A percentile compares a stretch with the other conserved stretches of the same genome.
These are phyloP conservation scores for Phymatocera aterrima DNA, from an alignment of 2,888 invertebrate species.

Conservation along the genomic window DNA sequence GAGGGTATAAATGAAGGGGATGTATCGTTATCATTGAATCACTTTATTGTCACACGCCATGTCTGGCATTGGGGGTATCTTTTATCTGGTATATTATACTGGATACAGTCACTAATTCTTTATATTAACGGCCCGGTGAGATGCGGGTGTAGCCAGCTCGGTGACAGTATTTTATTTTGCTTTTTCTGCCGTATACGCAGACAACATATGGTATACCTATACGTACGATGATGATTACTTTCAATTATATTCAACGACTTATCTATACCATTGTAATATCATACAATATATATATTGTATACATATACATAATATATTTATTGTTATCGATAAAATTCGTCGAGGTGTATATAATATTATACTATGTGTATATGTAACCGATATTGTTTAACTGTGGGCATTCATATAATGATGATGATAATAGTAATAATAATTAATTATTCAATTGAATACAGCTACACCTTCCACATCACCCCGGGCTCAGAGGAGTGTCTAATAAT, in stretches of 20 bases:
- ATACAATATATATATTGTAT: constrained; percentile 5
- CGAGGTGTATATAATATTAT: not conserved
- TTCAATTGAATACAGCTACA: constrained; percentile 18
- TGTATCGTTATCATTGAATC: constrained; percentile 68
- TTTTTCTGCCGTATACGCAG: not conserved
- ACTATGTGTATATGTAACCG: not conserved
- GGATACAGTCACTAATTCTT: constrained; percentile 72
- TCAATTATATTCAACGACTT: constrained; percentile 19
- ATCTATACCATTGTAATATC: constrained; percentile 12
- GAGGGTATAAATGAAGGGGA: not conserved
- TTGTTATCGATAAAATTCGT: constrained; percentile 19
- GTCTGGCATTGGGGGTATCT: constrained; percentile 72
- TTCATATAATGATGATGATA: constrained; percentile 48
- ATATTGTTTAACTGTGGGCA: constrained; percentile 44
- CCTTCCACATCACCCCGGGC: constrained; percentile 37
- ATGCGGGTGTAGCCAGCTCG: constrained; percentile 53
- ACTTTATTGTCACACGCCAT: constrained; percentile 74
- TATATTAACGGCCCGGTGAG: constrained; percentile 64
- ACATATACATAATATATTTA: no score
- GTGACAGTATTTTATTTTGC: not conserved
- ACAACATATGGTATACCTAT: not conserved
- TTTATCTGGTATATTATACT: constrained; percentile 71
- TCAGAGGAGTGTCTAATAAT: constrained; percentile 49
- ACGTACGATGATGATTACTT: constrained; percentile 25
- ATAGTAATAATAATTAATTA: no score